These are phyloP conservation scores for Chiloscyllium plagiosum DNA, from an alignment of 2,113 vertebrate species.

Conservation along the genomic window DNA sequence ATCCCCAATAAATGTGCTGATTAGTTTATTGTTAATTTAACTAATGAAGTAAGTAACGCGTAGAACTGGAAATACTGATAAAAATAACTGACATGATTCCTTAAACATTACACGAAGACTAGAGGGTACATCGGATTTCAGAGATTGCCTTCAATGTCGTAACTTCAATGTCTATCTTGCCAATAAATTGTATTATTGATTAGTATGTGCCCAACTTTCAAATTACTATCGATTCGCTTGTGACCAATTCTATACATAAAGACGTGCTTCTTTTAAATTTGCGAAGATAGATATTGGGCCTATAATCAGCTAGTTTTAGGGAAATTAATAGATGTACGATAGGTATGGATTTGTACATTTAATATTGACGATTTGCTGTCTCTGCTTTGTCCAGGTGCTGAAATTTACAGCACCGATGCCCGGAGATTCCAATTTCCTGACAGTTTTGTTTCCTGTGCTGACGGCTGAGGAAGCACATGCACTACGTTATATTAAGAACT, in stretches of 20 bases:
- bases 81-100: background rate
- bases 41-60: background rate
- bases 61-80: background rate
- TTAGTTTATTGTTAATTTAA: constrained; percentile 18
- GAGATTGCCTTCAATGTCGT: background rate
- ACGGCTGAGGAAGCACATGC: background rate
- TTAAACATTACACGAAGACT: background rate
- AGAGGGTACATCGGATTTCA: background rate
- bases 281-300: too few species aligned
- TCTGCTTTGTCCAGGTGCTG: background rate
- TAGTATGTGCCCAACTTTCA: background rate
- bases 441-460: background rate
- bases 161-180: background rate
- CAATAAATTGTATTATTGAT: background rate
- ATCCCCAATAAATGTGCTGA: constrained; percentile 22
- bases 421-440: background rate
- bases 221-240: background rate
- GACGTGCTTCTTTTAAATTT: background rate
- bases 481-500: background rate
- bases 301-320: background rate
- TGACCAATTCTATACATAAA: background rate
- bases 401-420: too few species aligned
- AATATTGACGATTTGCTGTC: background rate
- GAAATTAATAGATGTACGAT: background rate
- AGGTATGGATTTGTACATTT: background rate